Evolutionary conservation across 2,797 vertebrate genomes (phyloP), one percentile per base, ranked within the genome.

Genomic region (Nasua narica): DNA sequence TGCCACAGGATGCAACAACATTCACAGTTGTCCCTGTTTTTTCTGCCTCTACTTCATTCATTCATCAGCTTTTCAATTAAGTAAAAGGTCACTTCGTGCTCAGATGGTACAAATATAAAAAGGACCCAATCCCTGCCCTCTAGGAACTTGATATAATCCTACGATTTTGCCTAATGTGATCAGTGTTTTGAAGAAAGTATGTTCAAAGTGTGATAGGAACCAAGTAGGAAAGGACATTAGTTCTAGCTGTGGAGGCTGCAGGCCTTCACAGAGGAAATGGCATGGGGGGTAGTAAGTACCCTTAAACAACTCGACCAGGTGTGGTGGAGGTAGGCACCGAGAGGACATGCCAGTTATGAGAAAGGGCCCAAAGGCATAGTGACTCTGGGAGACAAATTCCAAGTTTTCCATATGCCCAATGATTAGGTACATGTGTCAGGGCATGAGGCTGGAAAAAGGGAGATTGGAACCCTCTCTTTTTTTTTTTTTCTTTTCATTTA

Each of bases 401-500:
- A 87, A 9, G 25, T 58, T 87, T 67, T 72, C 70, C 21, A 74
- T 12, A 58, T n/a, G 15, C n/a, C 52, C 84, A 7, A 19, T 7
- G 19, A 9, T 52, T 32, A 72, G n/a, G 50, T 23, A 48, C 32
- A 7, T 27, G 2, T 82, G n/a, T 52, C 54, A 72, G 60, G 21
- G 40, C 40, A 7, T 19, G 74, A n/a, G 35, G 23, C 35, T 81
- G 18, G 27, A 25, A 58, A 48, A 77, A 46, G 40, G 60, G 6
- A 27, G 7, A 79, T 6, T 74, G 25, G 74, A 89, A 77, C 5
- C 9, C 48, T 91, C 29, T 70, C 50, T 60, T 15, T 67, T 54
- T 60, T 15, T 67, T 54, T 83, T 54, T 87, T 67, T 40, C 35
- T 82, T 85, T 85, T 93, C 50, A 93, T 91, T 95, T 74, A 82